phyloP scores from a whole-genome alignment of 2,113 vertebrate species.

The Petaurus breviceps region DNA sequence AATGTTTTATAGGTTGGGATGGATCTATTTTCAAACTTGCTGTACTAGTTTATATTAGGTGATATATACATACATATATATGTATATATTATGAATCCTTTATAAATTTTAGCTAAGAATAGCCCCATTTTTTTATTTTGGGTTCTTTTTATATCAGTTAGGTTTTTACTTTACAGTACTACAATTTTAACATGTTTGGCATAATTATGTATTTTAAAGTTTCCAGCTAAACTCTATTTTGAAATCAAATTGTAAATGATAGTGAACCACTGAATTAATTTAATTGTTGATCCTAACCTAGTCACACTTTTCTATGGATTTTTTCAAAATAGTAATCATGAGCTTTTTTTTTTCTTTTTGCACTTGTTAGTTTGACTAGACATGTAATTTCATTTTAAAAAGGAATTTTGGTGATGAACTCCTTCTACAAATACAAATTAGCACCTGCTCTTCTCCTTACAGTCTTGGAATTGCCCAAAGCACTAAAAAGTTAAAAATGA shows the following conservation, averaged over 20 bases:
- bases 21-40: neutral
- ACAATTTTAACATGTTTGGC: neutral
- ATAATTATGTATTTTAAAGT: slow-evolving; percentile 27
- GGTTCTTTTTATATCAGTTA: slow-evolving; percentile 1
- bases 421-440: neutral
- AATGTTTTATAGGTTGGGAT: neutral
- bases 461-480: neutral
- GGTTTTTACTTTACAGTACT: neutral
- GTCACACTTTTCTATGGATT: neutral
- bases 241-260: slow-evolving; percentile 2
- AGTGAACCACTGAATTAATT: slow-evolving; percentile 23
- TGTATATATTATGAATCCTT: neutral
- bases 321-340: slow-evolving; percentile 43
- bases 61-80: neutral
- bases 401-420: neutral
- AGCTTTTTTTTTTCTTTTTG: neutral
- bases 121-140: slow-evolving; percentile 9
- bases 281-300: slow-evolving; percentile 36
- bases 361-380: neutral
- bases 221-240: slow-evolving; percentile 24
- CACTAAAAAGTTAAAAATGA: neutral
- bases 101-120: slow-evolving; percentile 47
- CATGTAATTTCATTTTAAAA: neutral
- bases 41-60: neutral
- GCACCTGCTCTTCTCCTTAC: neutral